A percentile compares a stretch with the other conserved stretches of the same genome.
These are phyloP conservation scores for Pelagia noctiluca DNA, from an alignment of 30 jellyfish, hydroid and myxozoan genomes.

Conservation along the genomic window DNA sequence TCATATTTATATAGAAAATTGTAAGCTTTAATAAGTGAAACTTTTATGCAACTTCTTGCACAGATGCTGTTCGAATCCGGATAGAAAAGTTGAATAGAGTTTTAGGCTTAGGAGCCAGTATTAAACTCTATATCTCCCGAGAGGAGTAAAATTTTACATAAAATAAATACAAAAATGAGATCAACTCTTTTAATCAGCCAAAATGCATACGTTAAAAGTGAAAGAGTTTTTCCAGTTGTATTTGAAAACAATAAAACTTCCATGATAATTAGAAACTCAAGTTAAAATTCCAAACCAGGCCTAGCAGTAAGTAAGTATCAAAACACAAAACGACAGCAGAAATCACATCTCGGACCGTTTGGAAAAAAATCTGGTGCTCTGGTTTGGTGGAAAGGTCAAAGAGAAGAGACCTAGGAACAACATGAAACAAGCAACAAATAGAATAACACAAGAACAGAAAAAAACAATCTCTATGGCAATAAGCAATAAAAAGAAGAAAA, in stretches of 20 bases:
- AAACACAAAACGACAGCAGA: no score
- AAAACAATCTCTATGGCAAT: conserved; percentile 1
- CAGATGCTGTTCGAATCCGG: conserved; percentile 26
- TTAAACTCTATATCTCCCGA: conserved; percentile 50
- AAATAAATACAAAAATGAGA: neutral
- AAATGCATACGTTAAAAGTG: conserved; percentile 15
- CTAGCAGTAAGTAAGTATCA: no score
- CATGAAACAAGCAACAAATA: no score
- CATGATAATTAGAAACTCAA: no score
- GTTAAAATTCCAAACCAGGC: no score
- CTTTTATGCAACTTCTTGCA: conserved; percentile 30
- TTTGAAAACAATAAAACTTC: no score
- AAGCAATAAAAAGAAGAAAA: conserved; percentile 1
- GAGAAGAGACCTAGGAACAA: no score
- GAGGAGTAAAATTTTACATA: conserved; percentile 38
- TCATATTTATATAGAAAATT: conserved; percentile 20
- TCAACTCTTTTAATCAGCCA: conserved; percentile 8
- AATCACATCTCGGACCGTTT: no score
- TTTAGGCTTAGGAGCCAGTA: conserved; percentile 46
- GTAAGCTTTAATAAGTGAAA: conserved; percentile 38
- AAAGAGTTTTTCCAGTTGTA: conserved; percentile 10
- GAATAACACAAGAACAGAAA: no score
- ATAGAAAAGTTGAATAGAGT: conserved; percentile 29
- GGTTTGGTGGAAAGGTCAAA: no score
- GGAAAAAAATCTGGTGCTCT: no score